A percentile compares a stretch with the other conserved stretches of the same genome.
Conservation (phyloP, 2,113 vertebrate species). For the Nothobranchius furzeri region DNA sequence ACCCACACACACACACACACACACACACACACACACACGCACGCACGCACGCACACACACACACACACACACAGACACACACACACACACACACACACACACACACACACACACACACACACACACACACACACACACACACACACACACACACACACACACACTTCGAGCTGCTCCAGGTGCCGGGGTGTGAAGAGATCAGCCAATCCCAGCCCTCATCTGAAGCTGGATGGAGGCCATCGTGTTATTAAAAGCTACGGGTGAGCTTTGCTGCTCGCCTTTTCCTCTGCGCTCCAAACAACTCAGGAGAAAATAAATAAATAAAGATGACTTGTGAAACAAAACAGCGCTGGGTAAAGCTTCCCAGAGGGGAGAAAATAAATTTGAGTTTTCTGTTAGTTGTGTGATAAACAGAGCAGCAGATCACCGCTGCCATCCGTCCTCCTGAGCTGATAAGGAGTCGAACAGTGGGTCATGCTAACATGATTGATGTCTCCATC, state of each 20-base stretch:
- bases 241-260: constrained; percentile 92
- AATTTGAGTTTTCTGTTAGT: constrained; percentile 36
- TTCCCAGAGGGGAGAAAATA: constrained; percentile 31
- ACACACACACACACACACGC: constrained; percentile 29
- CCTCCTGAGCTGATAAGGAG: constrained; percentile 54
- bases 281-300: constrained; percentile 64
- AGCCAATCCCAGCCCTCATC: constrained; percentile 85
- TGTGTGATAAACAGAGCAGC: constrained; percentile 38
- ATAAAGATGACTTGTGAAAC: constrained; percentile 39
- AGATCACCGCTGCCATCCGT: constrained; percentile 33
- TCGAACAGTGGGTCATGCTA: constrained; percentile 49
- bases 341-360: constrained; percentile 34
- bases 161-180: constrained; percentile 85
- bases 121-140: constrained; percentile 6
- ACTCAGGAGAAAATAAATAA: constrained; percentile 50
- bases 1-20: constrained; percentile 11
- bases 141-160: constrained; percentile 31
- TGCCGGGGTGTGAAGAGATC: constrained; percentile 86
- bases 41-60: constrained; percentile 12
- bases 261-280: constrained; percentile 79
- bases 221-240: constrained; percentile 91
- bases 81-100: constrained; percentile 30
- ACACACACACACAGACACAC: constrained; percentile 11
- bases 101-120: constrained; percentile 29
- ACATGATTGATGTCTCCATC: constrained; percentile 63